These are phyloP conservation scores for Buceros bicornis DNA, from an alignment of 2,797 vertebrate genomes.

Conservation along the genomic window DNA sequence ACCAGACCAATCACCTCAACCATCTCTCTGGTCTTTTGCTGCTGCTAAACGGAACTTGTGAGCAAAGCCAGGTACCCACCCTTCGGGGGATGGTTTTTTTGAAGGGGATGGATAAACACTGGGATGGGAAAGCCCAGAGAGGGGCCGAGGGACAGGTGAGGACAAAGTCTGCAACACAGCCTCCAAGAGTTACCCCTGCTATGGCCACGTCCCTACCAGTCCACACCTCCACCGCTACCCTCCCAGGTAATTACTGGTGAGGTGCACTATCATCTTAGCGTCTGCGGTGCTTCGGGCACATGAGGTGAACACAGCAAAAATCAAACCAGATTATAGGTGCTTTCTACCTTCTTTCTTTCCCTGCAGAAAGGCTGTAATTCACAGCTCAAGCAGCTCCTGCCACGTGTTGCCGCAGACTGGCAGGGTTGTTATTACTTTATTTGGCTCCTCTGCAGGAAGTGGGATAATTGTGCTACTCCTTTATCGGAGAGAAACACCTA, in stretches of 20 bases:
- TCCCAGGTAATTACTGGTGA: neutral
- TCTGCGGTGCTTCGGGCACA: neutral
- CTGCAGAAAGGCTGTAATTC: neutral
- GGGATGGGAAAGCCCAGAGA: neutral
- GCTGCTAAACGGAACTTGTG: neutral
- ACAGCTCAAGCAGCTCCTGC: neutral
- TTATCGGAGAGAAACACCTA: neutral
- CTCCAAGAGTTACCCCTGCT: rapidly evolving
- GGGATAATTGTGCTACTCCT: neutral
- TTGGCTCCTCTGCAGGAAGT: slow-evolving; percentile 9
- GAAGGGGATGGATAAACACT: neutral
- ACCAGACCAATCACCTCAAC: neutral
- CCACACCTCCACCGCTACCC: rapidly evolving
- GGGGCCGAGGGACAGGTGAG: neutral
- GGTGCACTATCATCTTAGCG: neutral
- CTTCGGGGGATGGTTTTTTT: neutral
- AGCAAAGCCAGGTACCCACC: neutral
- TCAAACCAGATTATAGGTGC: neutral
- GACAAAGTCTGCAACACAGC: neutral
- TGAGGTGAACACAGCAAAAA: neutral
- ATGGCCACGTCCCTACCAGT: neutral
- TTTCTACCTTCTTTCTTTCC: neutral
- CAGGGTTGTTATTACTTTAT: neutral
- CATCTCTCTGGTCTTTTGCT: neutral
- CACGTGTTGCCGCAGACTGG: neutral